Conservation (phyloP, 2,888 invertebrate genomes). For the Amphipyra berbera region DNA sequence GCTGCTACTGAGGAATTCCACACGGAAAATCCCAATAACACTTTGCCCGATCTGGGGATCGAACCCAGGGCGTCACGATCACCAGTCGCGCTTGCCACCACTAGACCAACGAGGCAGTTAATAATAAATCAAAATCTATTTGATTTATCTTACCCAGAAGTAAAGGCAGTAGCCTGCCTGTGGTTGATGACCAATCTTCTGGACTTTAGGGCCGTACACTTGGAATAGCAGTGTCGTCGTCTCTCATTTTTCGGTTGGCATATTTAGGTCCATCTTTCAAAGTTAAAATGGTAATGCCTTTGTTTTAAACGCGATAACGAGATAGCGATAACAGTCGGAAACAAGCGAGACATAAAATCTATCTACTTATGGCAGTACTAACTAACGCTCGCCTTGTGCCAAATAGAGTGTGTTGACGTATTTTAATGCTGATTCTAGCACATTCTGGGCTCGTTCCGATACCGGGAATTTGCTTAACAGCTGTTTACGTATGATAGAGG, state of each 20-base stretch:
- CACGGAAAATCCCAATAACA: too few relatives aligned
- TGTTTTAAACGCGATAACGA: conserved; percentile 33
- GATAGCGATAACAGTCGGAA: conserved; percentile 22
- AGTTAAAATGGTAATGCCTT: conserved; percentile 23
- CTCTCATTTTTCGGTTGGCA: neutral
- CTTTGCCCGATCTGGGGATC: too few relatives aligned
- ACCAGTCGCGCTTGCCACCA: too few relatives aligned
- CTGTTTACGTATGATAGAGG: conserved; percentile 18
- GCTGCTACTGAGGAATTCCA: too few relatives aligned
- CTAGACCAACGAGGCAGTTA: too few relatives aligned
- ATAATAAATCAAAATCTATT: too few relatives aligned
- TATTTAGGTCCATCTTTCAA: conserved; percentile 11
- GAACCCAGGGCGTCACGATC: too few relatives aligned
- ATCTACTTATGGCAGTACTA: conserved; percentile 44
- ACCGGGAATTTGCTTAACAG: conserved; percentile 27
- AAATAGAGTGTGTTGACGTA: conserved; percentile 51
- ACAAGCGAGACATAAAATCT: conserved; percentile 34
- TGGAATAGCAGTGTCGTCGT: too few relatives aligned
- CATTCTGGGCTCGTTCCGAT: conserved; percentile 32
- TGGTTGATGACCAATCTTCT: too few relatives aligned
- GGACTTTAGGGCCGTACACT: too few relatives aligned
- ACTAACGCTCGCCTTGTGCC: conserved; percentile 46
- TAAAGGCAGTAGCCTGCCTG: too few relatives aligned
- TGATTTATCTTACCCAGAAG: too few relatives aligned
- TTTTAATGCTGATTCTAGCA: conserved; percentile 33